Conservation (phyloP, 2,797 vertebrate genomes). For the Sebastolobus altivelis region DNA sequence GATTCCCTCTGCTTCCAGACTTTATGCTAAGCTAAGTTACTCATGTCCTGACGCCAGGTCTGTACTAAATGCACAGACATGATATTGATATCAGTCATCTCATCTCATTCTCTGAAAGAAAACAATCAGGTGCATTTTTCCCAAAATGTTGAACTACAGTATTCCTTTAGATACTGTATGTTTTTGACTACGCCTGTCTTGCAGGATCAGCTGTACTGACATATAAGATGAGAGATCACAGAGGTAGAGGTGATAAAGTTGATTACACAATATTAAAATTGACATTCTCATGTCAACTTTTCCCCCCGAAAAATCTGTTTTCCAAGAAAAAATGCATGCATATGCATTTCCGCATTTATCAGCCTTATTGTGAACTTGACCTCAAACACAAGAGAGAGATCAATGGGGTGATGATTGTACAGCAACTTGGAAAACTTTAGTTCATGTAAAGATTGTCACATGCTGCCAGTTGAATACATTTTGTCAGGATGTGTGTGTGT, state of each 20-base stretch:
- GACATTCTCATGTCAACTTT: not conserved
- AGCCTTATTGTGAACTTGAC: not conserved
- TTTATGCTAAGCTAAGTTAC: not conserved
- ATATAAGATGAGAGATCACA: not conserved
- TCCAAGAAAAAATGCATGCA: not conserved
- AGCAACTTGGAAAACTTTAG: conserved; percentile 8
- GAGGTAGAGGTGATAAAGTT: not conserved
- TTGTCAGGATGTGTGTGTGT: not conserved
- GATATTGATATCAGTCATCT: not conserved
- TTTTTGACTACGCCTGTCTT: not conserved
- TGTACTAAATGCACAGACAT: not conserved
- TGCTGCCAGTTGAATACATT: not conserved
- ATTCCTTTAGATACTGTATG: not conserved
- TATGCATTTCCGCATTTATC: not conserved
- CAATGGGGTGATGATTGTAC: not conserved
- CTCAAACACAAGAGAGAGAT: not conserved
- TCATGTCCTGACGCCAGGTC: not conserved
- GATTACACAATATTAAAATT: not conserved
- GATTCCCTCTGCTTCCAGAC: not conserved
- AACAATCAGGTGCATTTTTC: not conserved
- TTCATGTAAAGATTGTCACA: conserved; percentile 6
- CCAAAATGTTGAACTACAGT: not conserved
- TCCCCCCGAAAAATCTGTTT: too few species aligned
- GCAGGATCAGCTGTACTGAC: not conserved
- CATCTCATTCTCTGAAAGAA: not conserved